These are phyloP conservation scores for Motacilla alba DNA, from an alignment of 2,113 vertebrate species.

Conservation along the genomic window DNA sequence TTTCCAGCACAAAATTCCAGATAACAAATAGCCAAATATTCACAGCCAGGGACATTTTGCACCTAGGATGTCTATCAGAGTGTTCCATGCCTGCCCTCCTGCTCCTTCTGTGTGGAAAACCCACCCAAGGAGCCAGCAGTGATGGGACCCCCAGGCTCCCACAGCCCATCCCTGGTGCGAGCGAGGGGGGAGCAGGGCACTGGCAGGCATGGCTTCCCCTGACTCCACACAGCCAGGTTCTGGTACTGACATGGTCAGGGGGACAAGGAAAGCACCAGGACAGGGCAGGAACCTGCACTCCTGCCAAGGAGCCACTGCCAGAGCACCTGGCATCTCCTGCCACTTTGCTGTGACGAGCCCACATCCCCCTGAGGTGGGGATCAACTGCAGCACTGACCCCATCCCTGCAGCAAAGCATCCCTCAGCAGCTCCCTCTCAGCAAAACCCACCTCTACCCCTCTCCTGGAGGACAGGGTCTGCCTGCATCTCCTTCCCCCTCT, in stretches of 20 bases:
- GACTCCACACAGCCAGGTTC: too few species aligned
- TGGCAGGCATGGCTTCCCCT: not conserved
- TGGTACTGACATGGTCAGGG: fast-evolving
- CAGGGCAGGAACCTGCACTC: not conserved
- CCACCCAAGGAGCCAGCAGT: not conserved
- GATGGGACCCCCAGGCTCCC: not conserved
- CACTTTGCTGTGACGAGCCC: fast-evolving
- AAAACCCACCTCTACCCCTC: not conserved
- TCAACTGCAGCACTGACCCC: not conserved
- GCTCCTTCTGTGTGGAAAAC: not conserved
- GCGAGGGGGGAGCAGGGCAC: not conserved
- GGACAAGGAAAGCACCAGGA: not conserved
- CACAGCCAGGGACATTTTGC: not conserved
- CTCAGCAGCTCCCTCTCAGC: not conserved
- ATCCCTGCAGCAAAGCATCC: not conserved
- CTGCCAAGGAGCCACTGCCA: not conserved
- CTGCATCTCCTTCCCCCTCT: not conserved
- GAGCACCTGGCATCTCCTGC: not conserved
- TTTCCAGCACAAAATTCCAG: not conserved
- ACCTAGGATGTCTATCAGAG: not conserved
- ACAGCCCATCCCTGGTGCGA: fast-evolving
- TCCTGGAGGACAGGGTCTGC: not conserved
- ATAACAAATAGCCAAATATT: not conserved
- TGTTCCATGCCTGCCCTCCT: not conserved
- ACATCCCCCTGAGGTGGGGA: not conserved